Evolutionary conservation across 2,888 invertebrate genomes (phyloP).

Genomic region (Ennomos fuscantarius): DNA sequence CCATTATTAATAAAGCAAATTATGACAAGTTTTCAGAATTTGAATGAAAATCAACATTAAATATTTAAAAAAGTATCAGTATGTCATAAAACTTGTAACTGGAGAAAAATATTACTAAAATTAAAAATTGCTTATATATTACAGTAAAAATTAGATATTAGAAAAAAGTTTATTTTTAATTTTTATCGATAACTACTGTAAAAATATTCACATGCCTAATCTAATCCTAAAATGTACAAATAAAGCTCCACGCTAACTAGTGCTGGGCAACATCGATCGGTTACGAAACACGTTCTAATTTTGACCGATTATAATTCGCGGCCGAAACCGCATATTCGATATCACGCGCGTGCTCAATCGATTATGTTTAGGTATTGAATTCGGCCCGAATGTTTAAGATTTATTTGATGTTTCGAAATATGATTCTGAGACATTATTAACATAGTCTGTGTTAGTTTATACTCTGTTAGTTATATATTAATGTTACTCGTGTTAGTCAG

Average conservation of each 20-base stretch:
- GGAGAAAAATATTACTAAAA: no score
- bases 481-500: no score
- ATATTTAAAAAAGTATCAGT: conserved; percentile 29
- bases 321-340: conserved; percentile 59
- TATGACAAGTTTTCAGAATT: conserved; percentile 17
- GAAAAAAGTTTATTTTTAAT: not conserved
- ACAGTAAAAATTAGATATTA: not conserved
- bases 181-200: not conserved
- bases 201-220: no score
- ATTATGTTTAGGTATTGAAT: conserved; percentile 78
- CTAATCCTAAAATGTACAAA: not conserved
- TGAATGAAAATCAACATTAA: not conserved
- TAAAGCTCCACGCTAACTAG: conserved; percentile 10
- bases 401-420: conserved; percentile 47
- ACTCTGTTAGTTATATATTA: conserved; percentile 1
- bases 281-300: conserved; percentile 50
- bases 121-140: no score
- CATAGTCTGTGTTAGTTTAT: not conserved
- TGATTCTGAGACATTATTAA: conserved; percentile 17
- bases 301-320: conserved; percentile 44
- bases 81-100: conserved; percentile 19
- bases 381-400: conserved; percentile 55
- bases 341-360: conserved; percentile 76
- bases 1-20: conserved; percentile 60
- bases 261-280: conserved; percentile 18